A percentile compares a stretch with the other conserved stretches of the same genome.
Evolutionary conservation across 2,888 invertebrate species (phyloP).

Genomic region (Axea sp.): DNA sequence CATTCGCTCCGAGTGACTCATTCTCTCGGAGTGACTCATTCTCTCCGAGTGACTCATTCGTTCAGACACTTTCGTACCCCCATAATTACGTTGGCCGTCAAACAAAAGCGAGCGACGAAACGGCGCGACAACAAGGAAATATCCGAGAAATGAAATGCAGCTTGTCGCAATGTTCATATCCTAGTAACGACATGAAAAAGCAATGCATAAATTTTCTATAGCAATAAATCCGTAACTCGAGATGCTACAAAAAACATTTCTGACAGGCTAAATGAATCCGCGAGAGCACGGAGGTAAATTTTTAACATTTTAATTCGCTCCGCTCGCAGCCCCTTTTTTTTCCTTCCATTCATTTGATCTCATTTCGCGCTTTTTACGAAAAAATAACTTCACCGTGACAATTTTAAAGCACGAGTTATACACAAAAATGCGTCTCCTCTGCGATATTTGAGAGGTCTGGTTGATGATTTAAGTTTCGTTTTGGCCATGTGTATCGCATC

Average conservation of each 20-base stretch:
- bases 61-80: constrained; percentile 18
- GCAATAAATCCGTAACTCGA: constrained; percentile 50
- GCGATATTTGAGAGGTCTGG: constrained; percentile 23
- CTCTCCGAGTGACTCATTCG: constrained; percentile 22
- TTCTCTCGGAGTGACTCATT: constrained; percentile 30
- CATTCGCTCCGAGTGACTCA: constrained; percentile 18
- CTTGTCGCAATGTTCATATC: constrained; percentile 37
- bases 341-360: constrained; percentile 48
- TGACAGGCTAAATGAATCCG: constrained; percentile 47
- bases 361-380: constrained; percentile 44
- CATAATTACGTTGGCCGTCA: constrained; percentile 29
- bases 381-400: constrained; percentile 36
- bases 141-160: constrained; percentile 40
- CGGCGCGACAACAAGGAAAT: constrained; percentile 27
- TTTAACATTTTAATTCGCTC: constrained; percentile 46
- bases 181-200: constrained; percentile 52
- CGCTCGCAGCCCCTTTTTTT: constrained; percentile 32
- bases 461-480: constrained; percentile 16
- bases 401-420: constrained; percentile 25
- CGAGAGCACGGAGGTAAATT: constrained; percentile 25
- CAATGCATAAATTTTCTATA: constrained; percentile 58
- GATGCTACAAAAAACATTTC: constrained; percentile 37
- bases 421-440: constrained; percentile 5
- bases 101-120: constrained; percentile 31
- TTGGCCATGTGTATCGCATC: constrained; percentile 2